These are phyloP conservation scores for Lasius fuliginosus DNA, from an alignment of 2,888 invertebrate species.

Conservation along the genomic window DNA sequence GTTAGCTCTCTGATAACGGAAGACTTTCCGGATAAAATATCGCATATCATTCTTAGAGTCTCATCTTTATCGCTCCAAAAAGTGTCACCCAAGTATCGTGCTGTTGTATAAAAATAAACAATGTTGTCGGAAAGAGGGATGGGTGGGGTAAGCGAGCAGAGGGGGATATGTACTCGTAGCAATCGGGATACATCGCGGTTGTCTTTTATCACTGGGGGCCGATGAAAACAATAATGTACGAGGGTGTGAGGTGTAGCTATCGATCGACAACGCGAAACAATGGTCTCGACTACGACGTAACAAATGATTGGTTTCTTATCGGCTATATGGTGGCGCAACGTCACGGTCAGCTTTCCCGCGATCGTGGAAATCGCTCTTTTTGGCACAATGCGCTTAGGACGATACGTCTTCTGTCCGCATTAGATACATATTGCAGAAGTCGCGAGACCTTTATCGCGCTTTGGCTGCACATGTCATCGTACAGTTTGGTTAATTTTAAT, in stretches of 20 bases:
- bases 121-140: conserved; percentile 54
- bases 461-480: not conserved
- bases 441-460: not conserved
- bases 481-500: not conserved
- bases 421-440: not conserved
- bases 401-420: conserved; percentile 37
- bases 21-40: not conserved
- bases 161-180: conserved; percentile 54
- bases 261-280: conserved; percentile 84
- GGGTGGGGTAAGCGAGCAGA: conserved; percentile 3
- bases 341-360: conserved; percentile 77
- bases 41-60: conserved; percentile 1
- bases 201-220: conserved; percentile 69
- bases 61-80: conserved; percentile 14
- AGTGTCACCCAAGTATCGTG: conserved; percentile 42
- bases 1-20: not conserved
- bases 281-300: conserved; percentile 83
- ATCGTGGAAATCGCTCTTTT: conserved; percentile 63
- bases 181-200: conserved; percentile 65
- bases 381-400: conserved; percentile 58
- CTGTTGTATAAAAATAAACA: conserved; percentile 47
- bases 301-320: conserved; percentile 85
- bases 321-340: conserved; percentile 66
- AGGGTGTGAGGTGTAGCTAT: conserved; percentile 75
- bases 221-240: conserved; percentile 83